Percentiles rank a stretch among this genome's conserved stretches.
Conservation (phyloP, 2,888 invertebrate species). For the Scaptomyza polygonia region DNA sequence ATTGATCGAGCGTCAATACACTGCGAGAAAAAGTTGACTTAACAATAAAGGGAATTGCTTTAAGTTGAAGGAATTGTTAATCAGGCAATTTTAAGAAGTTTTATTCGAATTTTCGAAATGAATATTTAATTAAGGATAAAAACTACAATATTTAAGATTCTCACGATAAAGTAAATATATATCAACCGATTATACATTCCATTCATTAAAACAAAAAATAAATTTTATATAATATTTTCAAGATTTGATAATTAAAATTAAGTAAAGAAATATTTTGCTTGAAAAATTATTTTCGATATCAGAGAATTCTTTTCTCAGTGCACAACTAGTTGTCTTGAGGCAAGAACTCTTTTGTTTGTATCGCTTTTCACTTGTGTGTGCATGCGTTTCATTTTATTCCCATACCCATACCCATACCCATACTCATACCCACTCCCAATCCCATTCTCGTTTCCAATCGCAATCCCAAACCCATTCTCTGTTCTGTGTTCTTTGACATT, state of each 20-base stretch:
- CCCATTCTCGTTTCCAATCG: slow-evolving; percentile 13
- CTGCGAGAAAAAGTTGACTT: neutral
- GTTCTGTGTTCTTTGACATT: slow-evolving; percentile 68
- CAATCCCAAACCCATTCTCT: slow-evolving; percentile 14
- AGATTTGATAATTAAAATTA: too few species aligned
- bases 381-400: slow-evolving; percentile 27
- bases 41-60: neutral
- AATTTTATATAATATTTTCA: too few species aligned
- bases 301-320: neutral
- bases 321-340: slow-evolving; percentile 28
- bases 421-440: slow-evolving; percentile 2
- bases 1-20: slow-evolving; percentile 14
- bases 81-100: too few species aligned
- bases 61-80: neutral
- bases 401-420: slow-evolving; percentile 14
- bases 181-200: too few species aligned
- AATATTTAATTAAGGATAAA: too few species aligned
- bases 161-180: too few species aligned
- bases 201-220: too few species aligned
- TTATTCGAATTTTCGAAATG: too few species aligned
- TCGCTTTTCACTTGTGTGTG: slow-evolving; percentile 64
- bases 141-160: too few species aligned
- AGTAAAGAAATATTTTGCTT: too few species aligned
- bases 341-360: slow-evolving; percentile 74
- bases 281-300: too few species aligned